Evolutionary conservation across 2,797 vertebrate species (phyloP).

Genomic region (Lagorchestes hirsutus): DNA sequence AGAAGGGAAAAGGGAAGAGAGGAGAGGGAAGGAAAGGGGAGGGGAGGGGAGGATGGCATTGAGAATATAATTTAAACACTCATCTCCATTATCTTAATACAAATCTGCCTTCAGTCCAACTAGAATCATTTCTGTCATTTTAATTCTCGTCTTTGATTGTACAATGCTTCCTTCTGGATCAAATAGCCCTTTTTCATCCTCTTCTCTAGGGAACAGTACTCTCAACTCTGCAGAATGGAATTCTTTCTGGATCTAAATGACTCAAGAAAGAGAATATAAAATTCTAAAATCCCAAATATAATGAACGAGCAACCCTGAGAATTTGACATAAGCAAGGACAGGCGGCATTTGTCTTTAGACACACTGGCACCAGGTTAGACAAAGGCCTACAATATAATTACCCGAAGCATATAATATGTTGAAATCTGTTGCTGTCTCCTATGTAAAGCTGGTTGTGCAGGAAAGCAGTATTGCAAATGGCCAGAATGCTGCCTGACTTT

Average conservation of each 20-base stretch:
- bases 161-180: background rate
- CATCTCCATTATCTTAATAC: no score
- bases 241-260: background rate
- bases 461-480: constrained; percentile 27
- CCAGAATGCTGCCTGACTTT: constrained; percentile 18
- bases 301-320: constrained; percentile 24
- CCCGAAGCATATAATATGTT: constrained; percentile 57
- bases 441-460: constrained; percentile 28
- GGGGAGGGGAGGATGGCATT: background rate
- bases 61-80: background rate
- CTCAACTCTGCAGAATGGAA: background rate
- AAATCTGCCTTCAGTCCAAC: background rate
- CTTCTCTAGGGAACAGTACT: background rate
- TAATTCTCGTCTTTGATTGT: background rate
- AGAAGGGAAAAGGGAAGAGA: background rate
- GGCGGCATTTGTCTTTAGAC: constrained; percentile 64
- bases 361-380: constrained; percentile 73
- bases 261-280: background rate
- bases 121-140: background rate
- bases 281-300: constrained; percentile 43
- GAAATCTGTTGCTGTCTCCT: constrained; percentile 65
- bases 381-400: constrained; percentile 73
- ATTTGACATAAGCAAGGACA: constrained; percentile 36
- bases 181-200: background rate
- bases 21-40: background rate